Evolutionary conservation across 2,113 vertebrate genomes (phyloP), one percentile per base, ranked within the genome.

Genomic region (Aphyosemion australe): DNA sequence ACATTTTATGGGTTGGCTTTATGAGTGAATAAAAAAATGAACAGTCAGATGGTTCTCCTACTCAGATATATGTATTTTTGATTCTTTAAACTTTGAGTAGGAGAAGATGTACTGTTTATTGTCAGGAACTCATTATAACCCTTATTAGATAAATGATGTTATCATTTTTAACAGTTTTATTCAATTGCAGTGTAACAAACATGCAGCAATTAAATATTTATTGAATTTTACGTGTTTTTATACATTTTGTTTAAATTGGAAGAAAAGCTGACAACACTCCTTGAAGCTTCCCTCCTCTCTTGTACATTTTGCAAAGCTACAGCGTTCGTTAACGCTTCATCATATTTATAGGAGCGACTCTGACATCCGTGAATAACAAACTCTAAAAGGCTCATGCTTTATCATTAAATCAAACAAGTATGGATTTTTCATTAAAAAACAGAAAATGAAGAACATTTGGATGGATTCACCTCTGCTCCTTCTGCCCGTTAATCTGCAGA

Each of bases 391-490:
- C 73, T 73, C 19, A 55, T 45, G 65, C 68, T 75, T 78, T 75
- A 57, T 76, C 72, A 74, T 72, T 68, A 67, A 74, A 81, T 70
- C 68, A 83, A 83, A 87, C 60, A 39, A 21, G 72, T 82, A 78
- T 67, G 57, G 75, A 78, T 82, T 84, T 74, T 80, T 69, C 76
- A 85, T 80, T 78, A 61, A 80, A 79, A 43, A 65, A 50, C 32
- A 61, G 75, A 55, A 61, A 69, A 73, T 1, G 43, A 61, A 59
- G 59, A 69, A 79, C 63, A 61, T 73, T 76, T 48, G 48, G 34
- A 63, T 59, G 59, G 61, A 53, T 34, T 34, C 52, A 64, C 58
- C 50, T 57, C 65, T 65, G 59, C 76, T 65, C 61, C 48, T 67
- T 62, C 49, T 53, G 52, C 32, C 54, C 26, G 52, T 60, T 41